Conservation (phyloP, 2,797 vertebrate species). For the Cuculus canorus region DNA sequence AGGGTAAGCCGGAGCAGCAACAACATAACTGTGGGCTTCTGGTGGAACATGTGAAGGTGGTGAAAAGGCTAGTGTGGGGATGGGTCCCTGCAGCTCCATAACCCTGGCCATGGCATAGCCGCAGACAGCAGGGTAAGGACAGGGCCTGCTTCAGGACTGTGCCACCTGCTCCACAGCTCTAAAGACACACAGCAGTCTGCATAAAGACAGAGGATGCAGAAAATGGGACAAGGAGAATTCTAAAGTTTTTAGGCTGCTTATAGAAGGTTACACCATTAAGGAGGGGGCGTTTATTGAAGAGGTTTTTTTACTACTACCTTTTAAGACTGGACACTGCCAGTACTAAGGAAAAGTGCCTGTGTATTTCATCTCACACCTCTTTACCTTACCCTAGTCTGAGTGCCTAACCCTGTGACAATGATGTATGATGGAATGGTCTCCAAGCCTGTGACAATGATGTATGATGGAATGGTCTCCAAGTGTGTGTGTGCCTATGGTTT, state of each 20-base stretch:
- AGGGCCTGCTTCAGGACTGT: neutral
- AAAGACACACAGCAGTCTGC: neutral
- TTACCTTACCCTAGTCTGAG: slow-evolving; percentile 58
- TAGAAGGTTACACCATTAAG: neutral
- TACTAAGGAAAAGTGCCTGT: slow-evolving; percentile 77
- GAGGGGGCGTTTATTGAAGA: neutral
- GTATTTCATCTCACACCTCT: slow-evolving; percentile 62
- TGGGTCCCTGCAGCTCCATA: neutral
- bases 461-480: slow-evolving; percentile 36
- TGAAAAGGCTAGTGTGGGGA: slow-evolving; percentile 22
- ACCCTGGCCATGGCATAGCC: fast-evolving
- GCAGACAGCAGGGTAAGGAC: fast-evolving
- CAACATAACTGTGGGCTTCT: neutral
- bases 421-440: slow-evolving; percentile 50
- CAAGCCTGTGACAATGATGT: slow-evolving; percentile 16
- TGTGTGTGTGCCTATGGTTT: slow-evolving; percentile 24
- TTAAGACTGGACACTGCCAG: slow-evolving; percentile 61
- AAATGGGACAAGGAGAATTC: neutral
- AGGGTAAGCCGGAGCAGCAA: neutral
- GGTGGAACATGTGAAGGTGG: neutral
- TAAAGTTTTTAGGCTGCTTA: slow-evolving; percentile 19
- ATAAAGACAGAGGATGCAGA: neutral
- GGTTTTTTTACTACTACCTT: slow-evolving; percentile 50
- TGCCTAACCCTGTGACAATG: slow-evolving; percentile 71
- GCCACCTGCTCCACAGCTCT: neutral